These are phyloP conservation scores for Gonatopus flavifemur DNA, from an alignment of 1,140 invertebrate species.

Conservation along the genomic window DNA sequence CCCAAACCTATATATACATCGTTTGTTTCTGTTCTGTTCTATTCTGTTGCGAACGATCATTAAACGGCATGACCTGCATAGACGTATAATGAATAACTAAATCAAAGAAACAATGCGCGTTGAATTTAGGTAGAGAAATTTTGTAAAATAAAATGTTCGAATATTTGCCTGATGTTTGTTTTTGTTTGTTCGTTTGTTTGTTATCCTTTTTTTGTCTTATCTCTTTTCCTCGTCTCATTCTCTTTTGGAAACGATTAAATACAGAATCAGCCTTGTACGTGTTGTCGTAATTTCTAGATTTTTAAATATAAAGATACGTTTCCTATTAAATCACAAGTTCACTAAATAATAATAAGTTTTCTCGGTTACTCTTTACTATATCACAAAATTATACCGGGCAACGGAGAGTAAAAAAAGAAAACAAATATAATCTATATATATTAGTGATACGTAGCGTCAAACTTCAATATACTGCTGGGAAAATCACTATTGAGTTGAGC, in stretches of 20 bases:
- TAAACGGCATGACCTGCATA: constrained; percentile 14
- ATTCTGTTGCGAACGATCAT: constrained; percentile 14
- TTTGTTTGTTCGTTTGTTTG: too few species aligned
- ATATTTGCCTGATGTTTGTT: too few species aligned
- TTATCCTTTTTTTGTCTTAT: too few species aligned
- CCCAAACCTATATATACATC: constrained; percentile 26
- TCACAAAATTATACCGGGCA: constrained; percentile 49
- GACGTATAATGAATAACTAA: constrained; percentile 13
- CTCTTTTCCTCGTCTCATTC: too few species aligned
- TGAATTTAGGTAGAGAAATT: too few species aligned
- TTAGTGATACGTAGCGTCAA: constrained; percentile 56
- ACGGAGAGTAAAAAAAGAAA: constrained; percentile 32
- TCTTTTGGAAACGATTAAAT: too few species aligned
- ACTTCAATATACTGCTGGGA: constrained; percentile 48
- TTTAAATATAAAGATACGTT: constrained; percentile 40
- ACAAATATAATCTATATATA: constrained; percentile 36
- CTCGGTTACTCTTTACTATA: constrained; percentile 21
- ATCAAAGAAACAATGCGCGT: constrained; percentile 18
- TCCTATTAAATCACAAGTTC: constrained; percentile 48
- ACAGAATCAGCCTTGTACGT: constrained; percentile 53
- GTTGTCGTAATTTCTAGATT: constrained; percentile 29
- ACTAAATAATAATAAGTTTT: constrained; percentile 31
- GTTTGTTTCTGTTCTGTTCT: too few species aligned
- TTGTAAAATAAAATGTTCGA: too few species aligned
- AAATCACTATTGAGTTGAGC: constrained; percentile 44